Base-by-base conservation (phyloP, 2,888 invertebrate species). In the Scrobipalpa atriplicella region DNA sequence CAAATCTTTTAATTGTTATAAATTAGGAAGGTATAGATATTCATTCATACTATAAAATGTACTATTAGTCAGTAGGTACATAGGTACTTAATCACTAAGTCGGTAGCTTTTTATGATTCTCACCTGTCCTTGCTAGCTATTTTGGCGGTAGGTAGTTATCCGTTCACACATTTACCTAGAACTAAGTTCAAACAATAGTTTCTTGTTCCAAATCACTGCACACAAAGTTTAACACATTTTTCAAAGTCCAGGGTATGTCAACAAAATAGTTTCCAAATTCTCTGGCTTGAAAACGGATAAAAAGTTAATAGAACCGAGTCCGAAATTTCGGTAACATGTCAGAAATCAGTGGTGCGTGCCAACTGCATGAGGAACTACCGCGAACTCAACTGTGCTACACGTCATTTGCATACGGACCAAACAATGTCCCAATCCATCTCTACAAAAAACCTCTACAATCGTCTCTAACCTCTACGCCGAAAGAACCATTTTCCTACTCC, bases 341-440 rank as follows among this genome's bases (percentile, higher is more conserved):
- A 87, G 84, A 85, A 86, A 85, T 88, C 83, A 81, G 84, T 81
- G 85, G 79, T 84, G 82, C 92, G 92, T 89, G 89, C 86, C 90
- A 85, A 84, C 91, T 84, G 89, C 83, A 83, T 87, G 92, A 90
- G 83, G 85, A 86, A 86, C 90, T 86, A 87, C 86, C 85, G 85
- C 90, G 85, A 90, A 92, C 92, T 91, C 90, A 81, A 79, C 83
- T 84, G 80, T 82, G 84, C 86, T 84, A 86, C 83, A 81, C 86
- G 84, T 89, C 90, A 91, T 90, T 90, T 90, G 84, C 88, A 86
- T 85, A 81, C 86, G 83, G 80, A 90, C 87, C 87, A 87, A 86
- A 87, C 80, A 85, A 85, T 83, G 85, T 84, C 83, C 86, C 81
- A 83, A 81, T 79, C 80, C 73, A 72, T 74, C 71, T 68, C 52